These are phyloP conservation scores for Nomada lathburiana DNA, from an alignment of 2,888 invertebrate genomes.

Conservation along the genomic window DNA sequence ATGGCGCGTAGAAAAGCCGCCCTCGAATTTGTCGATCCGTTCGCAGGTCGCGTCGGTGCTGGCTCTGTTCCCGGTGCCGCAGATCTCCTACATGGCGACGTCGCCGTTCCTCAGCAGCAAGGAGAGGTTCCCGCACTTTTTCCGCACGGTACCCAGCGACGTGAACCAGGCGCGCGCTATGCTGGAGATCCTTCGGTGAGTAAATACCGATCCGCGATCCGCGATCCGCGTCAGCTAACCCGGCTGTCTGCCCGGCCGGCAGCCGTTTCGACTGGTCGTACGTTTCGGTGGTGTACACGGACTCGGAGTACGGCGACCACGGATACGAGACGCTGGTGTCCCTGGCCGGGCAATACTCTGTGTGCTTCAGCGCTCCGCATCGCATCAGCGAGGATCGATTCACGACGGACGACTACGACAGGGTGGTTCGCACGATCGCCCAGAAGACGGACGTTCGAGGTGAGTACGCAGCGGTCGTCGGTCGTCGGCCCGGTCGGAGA, in stretches of 20 bases:
- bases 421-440: constrained; percentile 82
- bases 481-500: not conserved
- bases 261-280: constrained; percentile 86
- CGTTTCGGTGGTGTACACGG: constrained; percentile 86
- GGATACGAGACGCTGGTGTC: constrained; percentile 85
- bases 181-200: constrained; percentile 85
- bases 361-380: constrained; percentile 85
- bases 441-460: constrained; percentile 85
- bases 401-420: constrained; percentile 82
- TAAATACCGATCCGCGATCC: not conserved
- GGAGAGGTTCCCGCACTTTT: constrained; percentile 85
- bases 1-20: not conserved
- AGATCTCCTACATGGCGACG: constrained; percentile 86
- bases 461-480: constrained; percentile 62
- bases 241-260: constrained; percentile 34
- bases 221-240: constrained; percentile 80
- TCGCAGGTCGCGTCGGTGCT: constrained; percentile 85
- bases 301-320: constrained; percentile 86
- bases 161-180: constrained; percentile 86
- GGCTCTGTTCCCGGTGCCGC: constrained; percentile 85
- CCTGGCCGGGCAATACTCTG: constrained; percentile 83
- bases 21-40: not conserved
- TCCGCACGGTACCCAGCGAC: constrained; percentile 86
- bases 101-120: constrained; percentile 86
- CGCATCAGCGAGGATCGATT: constrained; percentile 84